These are phyloP conservation scores for Drosophila guanche DNA, from an alignment of 1,140 invertebrate species.

Conservation along the genomic window DNA sequence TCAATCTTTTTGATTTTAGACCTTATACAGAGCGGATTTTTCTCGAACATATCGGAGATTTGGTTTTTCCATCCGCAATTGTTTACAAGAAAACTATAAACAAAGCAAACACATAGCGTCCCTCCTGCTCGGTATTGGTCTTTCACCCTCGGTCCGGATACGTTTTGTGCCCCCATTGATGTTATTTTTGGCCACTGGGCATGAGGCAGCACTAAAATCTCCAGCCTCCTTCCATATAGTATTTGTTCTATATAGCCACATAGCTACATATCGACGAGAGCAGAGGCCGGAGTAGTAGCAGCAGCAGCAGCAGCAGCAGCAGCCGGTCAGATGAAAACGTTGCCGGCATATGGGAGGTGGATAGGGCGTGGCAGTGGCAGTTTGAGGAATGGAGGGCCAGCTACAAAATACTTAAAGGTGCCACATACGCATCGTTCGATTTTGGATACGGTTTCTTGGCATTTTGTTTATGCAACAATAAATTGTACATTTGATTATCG, in stretches of 20 bases:
- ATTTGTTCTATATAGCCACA: slow-evolving; percentile 55
- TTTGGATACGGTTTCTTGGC: slow-evolving; percentile 68
- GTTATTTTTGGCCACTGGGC: slow-evolving; percentile 71
- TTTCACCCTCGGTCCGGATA: too few species aligned
- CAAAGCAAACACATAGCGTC: slow-evolving; percentile 55
- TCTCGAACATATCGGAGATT: slow-evolving; percentile 58
- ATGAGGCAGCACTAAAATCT: slow-evolving; percentile 61
- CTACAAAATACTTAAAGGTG: slow-evolving; percentile 73
- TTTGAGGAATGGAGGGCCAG: slow-evolving; percentile 9
- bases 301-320: slow-evolving; percentile 14
- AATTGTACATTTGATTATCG: slow-evolving; percentile 78
- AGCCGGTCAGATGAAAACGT: slow-evolving; percentile 33
- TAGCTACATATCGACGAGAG: background rate
- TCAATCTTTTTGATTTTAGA: slow-evolving; percentile 1
- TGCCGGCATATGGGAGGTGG: slow-evolving; percentile 15
- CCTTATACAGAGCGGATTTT: slow-evolving; percentile 57
- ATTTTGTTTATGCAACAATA: slow-evolving; percentile 81
- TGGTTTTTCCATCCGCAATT: slow-evolving; percentile 70
- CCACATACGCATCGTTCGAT: slow-evolving; percentile 71
- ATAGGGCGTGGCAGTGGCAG: background rate
- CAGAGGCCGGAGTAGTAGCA: too few species aligned
- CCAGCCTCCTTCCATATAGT: slow-evolving; percentile 35
- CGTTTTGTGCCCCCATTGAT: slow-evolving; percentile 34
- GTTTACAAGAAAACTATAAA: slow-evolving; percentile 74
- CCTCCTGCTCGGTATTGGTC: background rate